Evolutionary conservation across 23 tunicate species (phyloP).

Genomic region (Trididemnum nubilum): DNA sequence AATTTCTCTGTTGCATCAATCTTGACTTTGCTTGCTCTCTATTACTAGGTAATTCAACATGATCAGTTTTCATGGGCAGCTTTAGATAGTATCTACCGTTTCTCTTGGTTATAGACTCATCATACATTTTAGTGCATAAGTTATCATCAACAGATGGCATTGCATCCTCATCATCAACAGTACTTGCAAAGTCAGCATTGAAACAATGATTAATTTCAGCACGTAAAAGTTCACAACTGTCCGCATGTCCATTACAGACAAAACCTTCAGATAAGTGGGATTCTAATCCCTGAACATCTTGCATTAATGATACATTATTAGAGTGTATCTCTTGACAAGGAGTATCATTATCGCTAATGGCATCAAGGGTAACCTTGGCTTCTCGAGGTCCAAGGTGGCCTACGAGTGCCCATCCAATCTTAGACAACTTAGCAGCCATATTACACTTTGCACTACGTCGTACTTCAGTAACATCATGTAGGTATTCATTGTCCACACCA

Average conservation of each 20-base stretch:
- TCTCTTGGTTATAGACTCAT: background rate
- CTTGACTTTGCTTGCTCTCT: background rate
- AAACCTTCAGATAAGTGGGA: background rate
- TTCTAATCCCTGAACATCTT: background rate
- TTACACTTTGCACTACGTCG: background rate
- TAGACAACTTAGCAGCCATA: constrained; percentile 13
- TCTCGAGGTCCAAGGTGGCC: constrained; percentile 1
- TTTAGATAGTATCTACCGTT: background rate
- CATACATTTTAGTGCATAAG: background rate
- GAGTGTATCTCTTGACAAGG: background rate
- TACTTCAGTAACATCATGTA: background rate
- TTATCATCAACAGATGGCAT: background rate
- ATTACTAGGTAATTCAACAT: background rate
- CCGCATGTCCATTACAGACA: constrained; percentile 3
- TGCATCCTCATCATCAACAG: constrained; percentile 11
- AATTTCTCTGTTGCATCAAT: constrained; percentile 9
- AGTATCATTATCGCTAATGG: background rate
- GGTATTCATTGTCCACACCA: constrained; percentile 1
- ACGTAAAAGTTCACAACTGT: constrained; percentile 17
- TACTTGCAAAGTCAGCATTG: constrained; percentile 8
- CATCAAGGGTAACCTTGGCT: background rate
- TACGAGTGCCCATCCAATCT: constrained; percentile 8
- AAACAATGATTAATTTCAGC: background rate
- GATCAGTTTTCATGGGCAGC: background rate
- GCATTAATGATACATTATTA: background rate